Evolutionary conservation across 2,888 invertebrate genomes (phyloP).

Genomic region (Pandemis corylana): DNA sequence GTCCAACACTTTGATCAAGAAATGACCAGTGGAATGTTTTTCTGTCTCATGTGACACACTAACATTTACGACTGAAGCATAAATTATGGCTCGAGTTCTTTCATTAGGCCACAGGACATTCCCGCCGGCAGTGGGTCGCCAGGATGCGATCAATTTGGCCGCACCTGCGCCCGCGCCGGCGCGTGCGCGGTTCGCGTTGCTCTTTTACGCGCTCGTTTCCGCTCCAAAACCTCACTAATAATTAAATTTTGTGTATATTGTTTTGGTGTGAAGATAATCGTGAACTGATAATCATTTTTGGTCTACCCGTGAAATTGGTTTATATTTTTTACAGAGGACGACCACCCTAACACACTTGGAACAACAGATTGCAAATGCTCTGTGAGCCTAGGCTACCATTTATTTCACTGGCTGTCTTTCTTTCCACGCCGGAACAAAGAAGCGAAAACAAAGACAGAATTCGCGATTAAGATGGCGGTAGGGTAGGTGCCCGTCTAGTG

Average conservation of each 20-base stretch:
- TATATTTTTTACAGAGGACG: no score
- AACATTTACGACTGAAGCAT: neutral
- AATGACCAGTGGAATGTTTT: no score
- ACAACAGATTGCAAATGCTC: no score
- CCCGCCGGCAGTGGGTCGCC: conserved; percentile 20
- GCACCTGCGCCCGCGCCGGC: conserved; percentile 30
- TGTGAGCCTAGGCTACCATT: no score
- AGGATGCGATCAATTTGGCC: conserved; percentile 28
- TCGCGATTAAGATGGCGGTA: no score
- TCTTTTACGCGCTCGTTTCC: conserved; percentile 26
- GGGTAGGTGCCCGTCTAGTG: no score
- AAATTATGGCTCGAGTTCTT: conserved; percentile 2
- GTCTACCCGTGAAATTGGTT: neutral
- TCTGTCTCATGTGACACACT: no score
- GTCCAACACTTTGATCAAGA: no score
- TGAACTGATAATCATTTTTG: neutral
- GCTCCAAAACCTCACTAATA: conserved; percentile 25
- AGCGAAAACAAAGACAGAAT: no score
- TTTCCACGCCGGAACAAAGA: no score
- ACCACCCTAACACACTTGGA: no score
- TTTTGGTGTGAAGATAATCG: conserved; percentile 1
- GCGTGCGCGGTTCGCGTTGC: conserved; percentile 34
- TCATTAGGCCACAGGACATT: neutral
- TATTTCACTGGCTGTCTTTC: no score
- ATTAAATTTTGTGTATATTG: conserved; percentile 22